phyloP scores from a whole-genome alignment of 2,888 invertebrate genomes.

The Tetragonula carbonaria region DNA sequence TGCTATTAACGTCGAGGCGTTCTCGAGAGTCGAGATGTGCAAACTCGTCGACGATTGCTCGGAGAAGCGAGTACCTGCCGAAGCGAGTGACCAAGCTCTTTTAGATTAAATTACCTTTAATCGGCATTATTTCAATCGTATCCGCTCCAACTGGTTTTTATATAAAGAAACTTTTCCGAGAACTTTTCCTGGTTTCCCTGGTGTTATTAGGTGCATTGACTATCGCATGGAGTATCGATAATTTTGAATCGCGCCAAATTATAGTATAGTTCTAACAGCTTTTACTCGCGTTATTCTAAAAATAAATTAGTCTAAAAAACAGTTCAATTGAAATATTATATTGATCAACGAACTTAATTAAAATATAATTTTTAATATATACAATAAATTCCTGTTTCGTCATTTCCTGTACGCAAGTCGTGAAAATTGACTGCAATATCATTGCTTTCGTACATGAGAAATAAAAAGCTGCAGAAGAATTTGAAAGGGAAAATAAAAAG shows the following conservation, averaged over 20 bases:
- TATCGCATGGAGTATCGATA: background rate
- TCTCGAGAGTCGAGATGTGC: conserved; percentile 4
- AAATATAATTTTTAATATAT: no score
- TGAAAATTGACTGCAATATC: background rate
- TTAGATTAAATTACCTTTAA: conserved; percentile 14
- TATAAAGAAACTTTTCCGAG: background rate
- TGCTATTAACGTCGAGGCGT: conserved; percentile 49
- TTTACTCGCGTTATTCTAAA: background rate
- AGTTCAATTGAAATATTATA: no score
- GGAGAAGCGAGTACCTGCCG: background rate
- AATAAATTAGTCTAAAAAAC: background rate
- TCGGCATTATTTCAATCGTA: conserved; percentile 3
- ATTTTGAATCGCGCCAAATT: background rate
- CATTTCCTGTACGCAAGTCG: background rate
- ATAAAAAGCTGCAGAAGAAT: background rate
- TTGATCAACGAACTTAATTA: no score
- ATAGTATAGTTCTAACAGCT: background rate
- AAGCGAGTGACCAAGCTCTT: no score
- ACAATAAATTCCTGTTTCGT: background rate
- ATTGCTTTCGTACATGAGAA: background rate
- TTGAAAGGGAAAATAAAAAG: conserved; percentile 35
- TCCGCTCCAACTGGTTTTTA: background rate
- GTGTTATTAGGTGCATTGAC: no score
- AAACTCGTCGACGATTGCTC: conserved; percentile 26
- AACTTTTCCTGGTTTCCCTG: background rate